Percentiles rank a stretch among this genome's conserved stretches.
Evolutionary conservation across 2,797 vertebrate genomes (phyloP).

Genomic region (Falco concolor): DNA sequence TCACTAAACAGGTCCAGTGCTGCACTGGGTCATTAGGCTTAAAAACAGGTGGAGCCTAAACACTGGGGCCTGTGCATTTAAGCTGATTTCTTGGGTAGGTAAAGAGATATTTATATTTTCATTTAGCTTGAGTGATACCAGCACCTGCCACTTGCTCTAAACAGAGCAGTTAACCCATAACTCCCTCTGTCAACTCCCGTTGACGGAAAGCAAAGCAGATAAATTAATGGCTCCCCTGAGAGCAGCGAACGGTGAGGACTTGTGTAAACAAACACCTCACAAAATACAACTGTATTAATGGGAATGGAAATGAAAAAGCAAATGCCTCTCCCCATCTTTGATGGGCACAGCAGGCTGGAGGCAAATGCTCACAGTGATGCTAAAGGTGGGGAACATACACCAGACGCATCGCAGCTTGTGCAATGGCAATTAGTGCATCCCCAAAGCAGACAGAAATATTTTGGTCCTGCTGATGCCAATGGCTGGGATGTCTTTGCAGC

Average conservation of each 20-base stretch:
- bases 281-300: conserved; percentile 35
- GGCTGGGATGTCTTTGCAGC: background rate
- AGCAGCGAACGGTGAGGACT: background rate
- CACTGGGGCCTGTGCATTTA: background rate
- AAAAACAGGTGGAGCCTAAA: conserved; percentile 34
- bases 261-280: conserved; percentile 47
- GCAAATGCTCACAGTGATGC: background rate
- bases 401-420: background rate
- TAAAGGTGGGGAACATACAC: background rate
- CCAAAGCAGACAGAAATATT: background rate
- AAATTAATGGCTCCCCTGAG: conserved; percentile 64
- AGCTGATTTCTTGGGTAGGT: conserved; percentile 8
- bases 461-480: accelerated
- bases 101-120: conserved; percentile 56
- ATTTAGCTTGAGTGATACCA: conserved; percentile 59
- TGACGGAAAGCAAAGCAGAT: conserved; percentile 49
- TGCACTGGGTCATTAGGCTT: background rate
- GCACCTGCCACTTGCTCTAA: conserved; percentile 50
- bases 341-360: background rate
- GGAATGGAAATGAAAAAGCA: conserved; percentile 5
- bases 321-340: background rate
- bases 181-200: conserved; percentile 36
- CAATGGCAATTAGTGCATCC: background rate
- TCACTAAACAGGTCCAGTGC: background rate
- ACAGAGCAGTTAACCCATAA: conserved; percentile 56